Evolutionary conservation across 2,113 vertebrate species (phyloP).

Genomic region (Tilapia sparmanii): DNA sequence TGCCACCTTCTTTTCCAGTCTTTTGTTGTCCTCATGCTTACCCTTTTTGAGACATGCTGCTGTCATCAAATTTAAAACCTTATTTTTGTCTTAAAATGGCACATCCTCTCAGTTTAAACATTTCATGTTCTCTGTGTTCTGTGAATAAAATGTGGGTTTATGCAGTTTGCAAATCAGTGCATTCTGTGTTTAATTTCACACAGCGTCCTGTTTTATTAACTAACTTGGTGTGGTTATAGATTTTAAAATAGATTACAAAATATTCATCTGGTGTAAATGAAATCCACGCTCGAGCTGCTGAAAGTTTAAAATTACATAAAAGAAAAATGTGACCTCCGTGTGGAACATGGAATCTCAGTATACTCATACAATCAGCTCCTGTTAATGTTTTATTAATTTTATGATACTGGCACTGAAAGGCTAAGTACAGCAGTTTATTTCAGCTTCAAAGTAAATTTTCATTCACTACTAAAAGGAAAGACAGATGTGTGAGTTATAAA

Average conservation of each 20-base stretch:
- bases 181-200: background rate
- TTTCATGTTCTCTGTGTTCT: background rate
- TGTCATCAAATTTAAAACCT: background rate
- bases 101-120: background rate
- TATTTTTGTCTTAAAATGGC: background rate
- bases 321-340: background rate
- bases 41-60: background rate
- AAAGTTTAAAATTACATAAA: background rate
- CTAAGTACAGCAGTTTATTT: background rate
- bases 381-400: background rate
- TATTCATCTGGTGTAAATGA: background rate
- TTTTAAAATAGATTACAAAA: background rate
- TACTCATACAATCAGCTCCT: background rate
- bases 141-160: background rate
- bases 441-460: background rate
- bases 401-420: background rate
- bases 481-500: fast-evolving
- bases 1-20: background rate
- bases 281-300: background rate
- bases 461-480: background rate
- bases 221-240: background rate
- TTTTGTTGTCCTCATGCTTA: background rate
- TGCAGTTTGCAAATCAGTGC: background rate
- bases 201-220: background rate
- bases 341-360: background rate